Conservation (phyloP, 2,797 vertebrate genomes). For the Coreius guichenoti region DNA sequence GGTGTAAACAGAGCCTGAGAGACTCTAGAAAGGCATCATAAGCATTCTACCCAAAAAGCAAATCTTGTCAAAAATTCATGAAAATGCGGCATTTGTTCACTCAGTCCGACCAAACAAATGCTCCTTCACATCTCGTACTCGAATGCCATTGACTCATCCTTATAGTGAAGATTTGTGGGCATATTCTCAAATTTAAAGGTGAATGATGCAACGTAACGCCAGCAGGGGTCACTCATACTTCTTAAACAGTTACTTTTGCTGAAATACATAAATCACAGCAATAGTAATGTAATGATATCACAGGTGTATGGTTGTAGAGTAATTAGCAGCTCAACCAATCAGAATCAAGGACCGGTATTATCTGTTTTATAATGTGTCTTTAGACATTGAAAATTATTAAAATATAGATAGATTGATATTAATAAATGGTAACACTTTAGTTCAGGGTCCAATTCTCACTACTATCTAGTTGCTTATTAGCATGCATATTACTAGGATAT, state of each 20-base stretch:
- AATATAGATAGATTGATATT: neutral
- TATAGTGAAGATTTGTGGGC: neutral
- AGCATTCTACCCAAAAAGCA: neutral
- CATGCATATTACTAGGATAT: no score
- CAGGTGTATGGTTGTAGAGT: neutral
- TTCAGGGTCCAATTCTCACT: no score
- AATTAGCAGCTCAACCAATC: neutral
- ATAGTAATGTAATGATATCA: neutral
- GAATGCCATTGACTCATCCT: neutral
- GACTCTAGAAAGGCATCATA: neutral
- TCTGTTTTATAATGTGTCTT: neutral
- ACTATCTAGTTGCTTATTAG: no score
- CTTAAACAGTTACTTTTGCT: neutral
- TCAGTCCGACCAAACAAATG: neutral
- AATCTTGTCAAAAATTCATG: neutral
- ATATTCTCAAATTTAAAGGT: neutral
- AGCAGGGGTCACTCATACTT: constrained; percentile 2
- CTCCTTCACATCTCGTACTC: neutral
- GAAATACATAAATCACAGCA: neutral
- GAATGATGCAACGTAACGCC: neutral
- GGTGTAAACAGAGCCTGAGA: neutral
- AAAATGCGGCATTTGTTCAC: neutral
- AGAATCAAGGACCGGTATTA: neutral
- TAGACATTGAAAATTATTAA: neutral
- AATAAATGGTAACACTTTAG: neutral